Evolutionary conservation across 2,113 vertebrate genomes (phyloP).

Genomic region (Delphinapterus leucas): DNA sequence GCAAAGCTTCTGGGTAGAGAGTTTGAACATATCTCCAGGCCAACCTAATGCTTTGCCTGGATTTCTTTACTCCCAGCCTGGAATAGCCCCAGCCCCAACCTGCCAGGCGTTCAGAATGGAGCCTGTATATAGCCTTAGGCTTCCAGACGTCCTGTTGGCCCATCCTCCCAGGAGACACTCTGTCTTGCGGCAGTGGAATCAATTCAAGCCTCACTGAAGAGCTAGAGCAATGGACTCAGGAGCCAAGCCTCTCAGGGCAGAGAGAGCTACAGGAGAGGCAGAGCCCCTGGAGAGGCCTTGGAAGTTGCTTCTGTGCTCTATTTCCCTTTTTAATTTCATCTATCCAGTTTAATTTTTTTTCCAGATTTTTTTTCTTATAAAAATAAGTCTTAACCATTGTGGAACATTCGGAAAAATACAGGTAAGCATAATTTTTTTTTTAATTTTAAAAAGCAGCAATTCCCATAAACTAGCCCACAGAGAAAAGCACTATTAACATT

Average conservation of each 20-base stretch:
- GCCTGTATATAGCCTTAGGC: not conserved
- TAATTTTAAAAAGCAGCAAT: too few species aligned
- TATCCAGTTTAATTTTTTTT: not conserved
- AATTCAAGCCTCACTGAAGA: not conserved
- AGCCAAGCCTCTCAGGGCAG: not conserved
- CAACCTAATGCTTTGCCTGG: not conserved
- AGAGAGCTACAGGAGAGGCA: not conserved
- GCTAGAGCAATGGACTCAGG: not conserved
- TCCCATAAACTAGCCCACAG: too few species aligned
- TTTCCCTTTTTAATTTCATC: not conserved
- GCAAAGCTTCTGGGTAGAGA: not conserved
- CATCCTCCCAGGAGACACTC: not conserved
- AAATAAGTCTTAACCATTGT: not conserved
- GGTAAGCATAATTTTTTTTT: too few species aligned
- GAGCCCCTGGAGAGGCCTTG: not conserved
- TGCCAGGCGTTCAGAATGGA: not conserved
- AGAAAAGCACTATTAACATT: too few species aligned
- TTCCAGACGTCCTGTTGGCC: not conserved
- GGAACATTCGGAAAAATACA: too few species aligned
- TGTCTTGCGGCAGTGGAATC: not conserved
- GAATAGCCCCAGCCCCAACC: too few species aligned
- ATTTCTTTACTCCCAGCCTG: not conserved
- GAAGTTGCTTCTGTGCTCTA: not conserved
- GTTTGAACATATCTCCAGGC: not conserved
- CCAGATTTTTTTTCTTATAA: not conserved